These are phyloP conservation scores for Prionace glauca DNA, from an alignment of 2,797 vertebrate species.

Conservation along the genomic window DNA sequence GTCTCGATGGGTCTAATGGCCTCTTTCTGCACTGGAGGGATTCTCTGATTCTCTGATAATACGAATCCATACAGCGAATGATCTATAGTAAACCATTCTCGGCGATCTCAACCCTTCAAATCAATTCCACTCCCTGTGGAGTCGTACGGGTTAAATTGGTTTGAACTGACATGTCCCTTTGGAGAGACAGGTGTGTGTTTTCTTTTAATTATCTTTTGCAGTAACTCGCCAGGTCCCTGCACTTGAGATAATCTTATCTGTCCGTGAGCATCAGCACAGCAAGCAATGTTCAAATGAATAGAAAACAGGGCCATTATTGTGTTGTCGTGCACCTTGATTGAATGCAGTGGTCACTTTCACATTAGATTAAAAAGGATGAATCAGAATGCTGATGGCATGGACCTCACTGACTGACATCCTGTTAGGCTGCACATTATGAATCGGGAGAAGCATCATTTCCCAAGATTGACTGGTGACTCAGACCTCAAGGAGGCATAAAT, in stretches of 20 bases:
- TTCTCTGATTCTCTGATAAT: no score
- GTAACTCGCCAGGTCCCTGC: neutral
- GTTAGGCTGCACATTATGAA: neutral
- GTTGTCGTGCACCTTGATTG: neutral
- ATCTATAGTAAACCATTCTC: neutral
- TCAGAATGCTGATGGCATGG: slow-evolving; percentile 31
- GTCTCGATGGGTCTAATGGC: no score
- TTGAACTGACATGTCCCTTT: slow-evolving; percentile 1
- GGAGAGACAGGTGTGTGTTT: neutral
- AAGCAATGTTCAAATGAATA: slow-evolving; percentile 22
- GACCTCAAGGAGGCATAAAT: neutral
- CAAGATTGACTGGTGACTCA: slow-evolving; percentile 22
- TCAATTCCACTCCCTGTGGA: neutral
- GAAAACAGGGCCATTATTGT: slow-evolving; percentile 23
- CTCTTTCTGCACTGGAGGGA: no score
- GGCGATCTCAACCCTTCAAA: neutral
- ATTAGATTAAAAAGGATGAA: slow-evolving; percentile 35
- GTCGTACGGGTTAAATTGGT: neutral
- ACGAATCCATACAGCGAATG: no score
- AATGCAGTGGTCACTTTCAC: slow-evolving; percentile 10
- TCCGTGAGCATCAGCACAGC: neutral
- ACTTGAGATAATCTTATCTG: slow-evolving; percentile 34
- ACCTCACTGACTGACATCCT: slow-evolving; percentile 23
- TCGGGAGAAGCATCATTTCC: neutral
- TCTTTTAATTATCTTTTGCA: neutral